phyloP scores from a whole-genome alignment of 1,140 invertebrate species.

The Teleopsis dalmanni region DNA sequence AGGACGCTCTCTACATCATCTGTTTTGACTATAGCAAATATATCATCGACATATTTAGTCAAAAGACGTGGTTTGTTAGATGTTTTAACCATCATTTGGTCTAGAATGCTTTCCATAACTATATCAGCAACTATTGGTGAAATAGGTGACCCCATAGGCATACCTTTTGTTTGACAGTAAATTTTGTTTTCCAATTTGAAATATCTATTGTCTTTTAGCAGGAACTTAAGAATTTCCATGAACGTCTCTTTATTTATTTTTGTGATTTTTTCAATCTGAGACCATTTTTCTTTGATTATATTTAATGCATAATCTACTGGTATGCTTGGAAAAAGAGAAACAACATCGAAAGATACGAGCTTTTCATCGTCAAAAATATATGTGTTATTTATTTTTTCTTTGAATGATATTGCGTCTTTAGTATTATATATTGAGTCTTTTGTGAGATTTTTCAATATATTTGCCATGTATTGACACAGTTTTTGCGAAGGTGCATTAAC shows the following conservation, averaged over 20 bases:
- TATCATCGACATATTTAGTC: slow-evolving; percentile 2
- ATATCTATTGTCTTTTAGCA: too few species aligned
- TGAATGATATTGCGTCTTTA: not conserved
- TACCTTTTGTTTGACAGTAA: too few species aligned
- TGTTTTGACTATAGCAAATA: slow-evolving; percentile 4
- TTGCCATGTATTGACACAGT: not conserved
- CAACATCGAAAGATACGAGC: not conserved
- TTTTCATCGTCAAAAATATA: slow-evolving; percentile 1
- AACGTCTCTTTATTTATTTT: slow-evolving; percentile 3
- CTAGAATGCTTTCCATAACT: slow-evolving; percentile 2
- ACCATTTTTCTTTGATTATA: not conserved
- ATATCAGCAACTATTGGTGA: slow-evolving; percentile 1
- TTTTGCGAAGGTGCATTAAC: not conserved
- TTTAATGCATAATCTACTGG: not conserved
- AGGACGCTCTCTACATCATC: not conserved
- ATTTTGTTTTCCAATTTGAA: too few species aligned
- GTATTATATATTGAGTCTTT: not conserved
- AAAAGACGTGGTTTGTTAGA: slow-evolving; percentile 1
- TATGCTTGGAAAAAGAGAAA: not conserved
- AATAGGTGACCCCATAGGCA: slow-evolving; percentile 5
- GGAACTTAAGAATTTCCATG: not conserved
- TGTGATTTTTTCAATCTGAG: not conserved
- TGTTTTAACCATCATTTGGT: too few species aligned
- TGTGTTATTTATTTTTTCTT: not conserved
- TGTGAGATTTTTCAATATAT: not conserved